A percentile compares a stretch with the other conserved stretches of the same genome.
These are phyloP conservation scores for Thumatha senex DNA, from an alignment of 2,888 invertebrate species.

Conservation along the genomic window DNA sequence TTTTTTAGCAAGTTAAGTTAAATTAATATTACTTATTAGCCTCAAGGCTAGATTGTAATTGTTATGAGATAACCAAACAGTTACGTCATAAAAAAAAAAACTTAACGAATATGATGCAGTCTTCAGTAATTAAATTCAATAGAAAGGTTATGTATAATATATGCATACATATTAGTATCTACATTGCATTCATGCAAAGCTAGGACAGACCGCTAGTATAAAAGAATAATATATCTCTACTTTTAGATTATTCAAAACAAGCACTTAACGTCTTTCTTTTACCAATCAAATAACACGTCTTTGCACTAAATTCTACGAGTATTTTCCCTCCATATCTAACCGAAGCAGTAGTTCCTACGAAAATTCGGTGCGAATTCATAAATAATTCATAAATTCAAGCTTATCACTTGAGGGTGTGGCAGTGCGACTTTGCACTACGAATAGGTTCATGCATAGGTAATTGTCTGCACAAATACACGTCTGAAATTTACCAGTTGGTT, in stretches of 20 bases:
- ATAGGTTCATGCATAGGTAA: conserved; percentile 12
- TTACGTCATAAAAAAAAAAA: too few species aligned
- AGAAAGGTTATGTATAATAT: too few species aligned
- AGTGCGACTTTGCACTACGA: conserved; percentile 6
- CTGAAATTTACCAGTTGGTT: background rate
- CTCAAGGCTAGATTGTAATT: too few species aligned
- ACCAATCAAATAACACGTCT: conserved; percentile 4
- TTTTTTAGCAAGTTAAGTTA: too few species aligned
- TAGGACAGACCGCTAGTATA: too few species aligned
- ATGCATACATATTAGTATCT: too few species aligned
- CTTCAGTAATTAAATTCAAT: too few species aligned
- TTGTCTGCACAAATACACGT: conserved; percentile 9
- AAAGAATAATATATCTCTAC: background rate
- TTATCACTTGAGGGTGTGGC: conserved; percentile 27
- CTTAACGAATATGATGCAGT: too few species aligned
- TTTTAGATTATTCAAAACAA: too few species aligned
- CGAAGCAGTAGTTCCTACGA: conserved; percentile 11
- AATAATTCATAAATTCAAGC: conserved; percentile 31
- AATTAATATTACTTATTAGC: too few species aligned
- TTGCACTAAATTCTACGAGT: conserved; percentile 2
- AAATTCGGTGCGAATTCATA: conserved; percentile 25
- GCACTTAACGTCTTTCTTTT: background rate
- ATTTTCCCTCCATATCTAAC: conserved; percentile 10
- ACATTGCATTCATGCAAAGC: too few species aligned
- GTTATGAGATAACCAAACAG: too few species aligned